phyloP scores from a whole-genome alignment of 2,888 invertebrate genomes.

The Onthophagus sagittarius region DNA sequence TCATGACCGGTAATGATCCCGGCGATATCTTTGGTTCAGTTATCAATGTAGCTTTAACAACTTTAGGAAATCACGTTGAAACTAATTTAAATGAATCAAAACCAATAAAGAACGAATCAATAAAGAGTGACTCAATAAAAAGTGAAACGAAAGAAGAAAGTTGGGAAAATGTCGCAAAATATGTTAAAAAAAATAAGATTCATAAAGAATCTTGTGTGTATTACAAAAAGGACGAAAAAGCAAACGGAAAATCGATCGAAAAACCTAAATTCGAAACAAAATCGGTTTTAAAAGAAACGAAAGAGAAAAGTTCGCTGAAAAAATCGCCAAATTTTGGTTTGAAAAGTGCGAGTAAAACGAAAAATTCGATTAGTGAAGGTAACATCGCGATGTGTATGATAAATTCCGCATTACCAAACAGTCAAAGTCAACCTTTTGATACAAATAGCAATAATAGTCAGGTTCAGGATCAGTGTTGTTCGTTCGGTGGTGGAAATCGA shows the following conservation, averaged over 20 bases:
- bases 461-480: slow-evolving; percentile 51
- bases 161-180: neutral
- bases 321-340: neutral
- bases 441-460: slow-evolving; percentile 24
- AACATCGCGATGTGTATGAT: neutral
- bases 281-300: neutral
- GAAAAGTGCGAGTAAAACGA: neutral
- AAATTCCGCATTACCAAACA: neutral
- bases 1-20: slow-evolving; percentile 50
- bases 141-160: neutral
- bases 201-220: no score
- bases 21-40: slow-evolving; percentile 59
- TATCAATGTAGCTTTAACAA: slow-evolving; percentile 43
- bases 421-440: slow-evolving; percentile 1
- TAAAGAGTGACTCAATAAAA: neutral
- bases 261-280: neutral
- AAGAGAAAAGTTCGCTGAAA: neutral
- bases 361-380: neutral
- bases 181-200: neutral
- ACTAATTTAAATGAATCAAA: neutral
- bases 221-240: neutral
- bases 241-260: neutral
- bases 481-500: slow-evolving; percentile 47
- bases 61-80: neutral
- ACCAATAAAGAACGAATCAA: neutral